phyloP scores from a whole-genome alignment of 2,113 vertebrate species.

The Pseudois nayaur region DNA sequence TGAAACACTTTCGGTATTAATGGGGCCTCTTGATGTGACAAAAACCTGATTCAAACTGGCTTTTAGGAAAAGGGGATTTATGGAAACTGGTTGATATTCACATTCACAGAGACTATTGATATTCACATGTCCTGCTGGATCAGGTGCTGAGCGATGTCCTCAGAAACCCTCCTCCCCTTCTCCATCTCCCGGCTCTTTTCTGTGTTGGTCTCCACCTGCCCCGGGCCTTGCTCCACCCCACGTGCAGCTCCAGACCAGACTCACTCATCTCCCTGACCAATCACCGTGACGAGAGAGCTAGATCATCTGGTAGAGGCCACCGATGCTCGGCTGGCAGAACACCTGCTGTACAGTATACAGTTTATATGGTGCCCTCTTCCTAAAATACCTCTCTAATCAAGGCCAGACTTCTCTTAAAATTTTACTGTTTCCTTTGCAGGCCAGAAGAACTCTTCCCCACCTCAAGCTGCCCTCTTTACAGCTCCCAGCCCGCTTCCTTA shows the following conservation, averaged over 20 bases:
- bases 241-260: not conserved
- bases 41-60: not conserved
- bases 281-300: not conserved
- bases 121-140: no score
- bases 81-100: not conserved
- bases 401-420: not conserved
- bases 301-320: not conserved
- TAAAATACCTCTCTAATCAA: not conserved
- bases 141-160: not conserved
- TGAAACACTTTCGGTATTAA: not conserved
- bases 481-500: not conserved
- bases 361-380: not conserved
- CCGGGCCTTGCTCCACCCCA: fast-evolving
- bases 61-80: not conserved
- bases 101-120: not conserved
- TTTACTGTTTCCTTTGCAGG: not conserved
- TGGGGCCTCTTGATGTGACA: not conserved
- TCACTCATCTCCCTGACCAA: not conserved
- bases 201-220: not conserved
- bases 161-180: not conserved
- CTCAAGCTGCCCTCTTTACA: not conserved
- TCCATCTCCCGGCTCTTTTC: not conserved
- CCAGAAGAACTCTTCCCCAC: not conserved
- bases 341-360: no score
- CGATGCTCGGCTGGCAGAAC: no score